Evolutionary conservation across 1,140 invertebrate species (phyloP).

Genomic region (Conus ventricosus): DNA sequence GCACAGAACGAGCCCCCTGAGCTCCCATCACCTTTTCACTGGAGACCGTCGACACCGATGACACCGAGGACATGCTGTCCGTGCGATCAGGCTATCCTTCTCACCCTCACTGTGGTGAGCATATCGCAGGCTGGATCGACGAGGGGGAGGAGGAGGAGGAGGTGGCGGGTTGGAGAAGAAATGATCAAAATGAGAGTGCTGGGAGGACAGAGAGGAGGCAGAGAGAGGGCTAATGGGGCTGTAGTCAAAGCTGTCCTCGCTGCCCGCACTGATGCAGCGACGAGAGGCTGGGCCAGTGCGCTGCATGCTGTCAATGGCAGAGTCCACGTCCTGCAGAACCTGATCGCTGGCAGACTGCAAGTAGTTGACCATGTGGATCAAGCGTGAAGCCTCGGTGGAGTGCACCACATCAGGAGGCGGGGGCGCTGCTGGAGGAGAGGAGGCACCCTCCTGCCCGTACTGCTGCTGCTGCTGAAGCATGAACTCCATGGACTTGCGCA

Average conservation of each 20-base stretch:
- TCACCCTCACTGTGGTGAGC: constrained; percentile 30
- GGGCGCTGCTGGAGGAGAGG: constrained; percentile 27
- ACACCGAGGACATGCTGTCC: constrained; percentile 67
- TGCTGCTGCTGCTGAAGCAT: constrained; percentile 77
- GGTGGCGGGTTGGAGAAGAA: background rate
- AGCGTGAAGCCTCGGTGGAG: constrained; percentile 56
- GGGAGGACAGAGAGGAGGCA: background rate
- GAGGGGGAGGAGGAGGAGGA: constrained; percentile 23
- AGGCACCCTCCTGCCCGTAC: background rate
- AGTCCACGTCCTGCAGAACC: constrained; percentile 69
- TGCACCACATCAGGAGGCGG: constrained; percentile 62
- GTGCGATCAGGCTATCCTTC: constrained; percentile 40
- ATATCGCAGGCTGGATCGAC: background rate
- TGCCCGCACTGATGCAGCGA: constrained; percentile 51
- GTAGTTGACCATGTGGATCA: constrained; percentile 62
- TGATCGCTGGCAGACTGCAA: constrained; percentile 65
- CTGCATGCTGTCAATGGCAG: constrained; percentile 65
- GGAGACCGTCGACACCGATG: constrained; percentile 64
- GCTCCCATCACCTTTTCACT: constrained; percentile 47
- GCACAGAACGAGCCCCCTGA: background rate
- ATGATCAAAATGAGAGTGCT: background rate
- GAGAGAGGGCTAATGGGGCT: constrained; percentile 44
- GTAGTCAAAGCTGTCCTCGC: constrained; percentile 52
- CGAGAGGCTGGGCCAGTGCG: background rate
- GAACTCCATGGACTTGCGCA: constrained; percentile 89